These are phyloP conservation scores for Ursus arctos DNA, from an alignment of 2,113 vertebrate species.

Conservation along the genomic window DNA sequence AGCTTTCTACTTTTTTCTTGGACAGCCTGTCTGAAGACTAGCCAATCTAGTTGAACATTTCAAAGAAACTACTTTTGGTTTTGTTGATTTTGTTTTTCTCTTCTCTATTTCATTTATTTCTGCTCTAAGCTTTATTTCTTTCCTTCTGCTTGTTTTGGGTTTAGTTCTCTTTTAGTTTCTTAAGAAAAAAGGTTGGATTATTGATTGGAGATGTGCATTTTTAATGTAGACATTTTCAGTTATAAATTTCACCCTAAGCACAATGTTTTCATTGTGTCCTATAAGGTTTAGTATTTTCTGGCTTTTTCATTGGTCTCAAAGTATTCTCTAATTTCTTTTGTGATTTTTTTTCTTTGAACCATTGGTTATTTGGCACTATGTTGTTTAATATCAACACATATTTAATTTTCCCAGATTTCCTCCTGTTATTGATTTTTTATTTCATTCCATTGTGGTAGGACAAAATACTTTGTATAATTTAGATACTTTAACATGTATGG, in stretches of 20 bases:
- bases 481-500: neutral
- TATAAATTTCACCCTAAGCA: conserved; percentile 3
- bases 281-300: neutral
- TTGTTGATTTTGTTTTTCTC: neutral
- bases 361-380: neutral
- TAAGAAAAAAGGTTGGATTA: neutral
- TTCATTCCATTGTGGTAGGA: neutral
- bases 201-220: neutral
- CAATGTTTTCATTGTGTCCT: neutral
- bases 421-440: neutral
- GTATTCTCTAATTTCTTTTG: neutral
- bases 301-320: conserved; percentile 5
- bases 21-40: neutral
- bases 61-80: neutral
- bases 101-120: conserved; percentile 15
- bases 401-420: conserved; percentile 35
- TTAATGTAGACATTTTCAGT: neutral
- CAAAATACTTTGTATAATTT: neutral
- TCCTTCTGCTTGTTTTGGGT: neutral
- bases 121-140: neutral
- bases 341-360: conserved; percentile 34
- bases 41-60: conserved; percentile 17
- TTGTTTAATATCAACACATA: neutral
- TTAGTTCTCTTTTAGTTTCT: neutral
- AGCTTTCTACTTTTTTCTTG: neutral